Evolutionary conservation across 2,888 invertebrate species (phyloP).

Genomic region (Hemicrepidius hirtus): DNA sequence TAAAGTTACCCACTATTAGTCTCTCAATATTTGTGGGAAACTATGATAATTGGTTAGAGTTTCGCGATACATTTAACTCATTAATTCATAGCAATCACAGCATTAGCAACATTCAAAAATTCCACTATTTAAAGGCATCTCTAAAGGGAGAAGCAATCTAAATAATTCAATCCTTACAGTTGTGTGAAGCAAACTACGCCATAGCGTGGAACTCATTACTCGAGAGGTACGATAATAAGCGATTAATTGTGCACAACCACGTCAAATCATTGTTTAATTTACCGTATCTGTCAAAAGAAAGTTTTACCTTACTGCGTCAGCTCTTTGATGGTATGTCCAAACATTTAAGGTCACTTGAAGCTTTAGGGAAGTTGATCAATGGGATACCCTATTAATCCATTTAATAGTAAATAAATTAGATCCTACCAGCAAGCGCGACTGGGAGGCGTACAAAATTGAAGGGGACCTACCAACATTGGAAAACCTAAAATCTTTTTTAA

Average conservation of each 20-base stretch:
- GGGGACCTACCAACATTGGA: background rate
- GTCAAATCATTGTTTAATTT: too few species aligned
- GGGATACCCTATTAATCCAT: slow-evolving; percentile 22
- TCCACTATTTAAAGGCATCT: slow-evolving; percentile 5
- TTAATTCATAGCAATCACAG: background rate
- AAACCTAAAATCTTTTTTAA: slow-evolving; percentile 22
- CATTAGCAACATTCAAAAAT: slow-evolving; percentile 1
- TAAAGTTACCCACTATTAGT: background rate
- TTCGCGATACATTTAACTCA: background rate
- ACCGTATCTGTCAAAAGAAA: slow-evolving; percentile 7
- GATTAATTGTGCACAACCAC: too few species aligned
- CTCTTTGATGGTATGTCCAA: background rate
- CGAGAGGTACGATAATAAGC: too few species aligned
- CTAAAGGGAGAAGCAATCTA: background rate
- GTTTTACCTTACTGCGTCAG: background rate
- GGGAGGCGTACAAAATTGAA: background rate
- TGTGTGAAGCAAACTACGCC: background rate
- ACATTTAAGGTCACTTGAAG: background rate
- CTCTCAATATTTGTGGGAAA: background rate
- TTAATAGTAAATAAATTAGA: slow-evolving; percentile 10
- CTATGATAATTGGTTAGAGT: slow-evolving; percentile 7
- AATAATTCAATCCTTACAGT: background rate
- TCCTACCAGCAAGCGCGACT: slow-evolving; percentile 1
- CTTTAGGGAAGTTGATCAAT: background rate
- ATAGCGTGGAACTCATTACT: slow-evolving; percentile 3